Evolutionary conservation across 2,888 invertebrate species (phyloP).

Genomic region (Agrotis puta): DNA sequence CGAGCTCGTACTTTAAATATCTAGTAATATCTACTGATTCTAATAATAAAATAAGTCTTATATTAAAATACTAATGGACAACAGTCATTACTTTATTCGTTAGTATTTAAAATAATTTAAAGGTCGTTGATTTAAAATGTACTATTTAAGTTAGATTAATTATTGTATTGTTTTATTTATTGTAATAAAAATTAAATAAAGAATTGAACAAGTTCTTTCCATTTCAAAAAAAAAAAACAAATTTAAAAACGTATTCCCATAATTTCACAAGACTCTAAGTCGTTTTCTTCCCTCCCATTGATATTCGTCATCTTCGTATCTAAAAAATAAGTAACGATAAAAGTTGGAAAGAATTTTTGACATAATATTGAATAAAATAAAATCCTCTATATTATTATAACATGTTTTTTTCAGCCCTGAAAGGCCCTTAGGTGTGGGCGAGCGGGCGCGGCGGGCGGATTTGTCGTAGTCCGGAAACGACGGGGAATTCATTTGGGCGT

Average conservation of each 20-base stretch:
- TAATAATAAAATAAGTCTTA: neutral
- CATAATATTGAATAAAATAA: slow-evolving; percentile 9
- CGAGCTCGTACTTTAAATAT: no score
- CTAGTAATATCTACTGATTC: neutral
- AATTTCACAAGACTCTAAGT: neutral
- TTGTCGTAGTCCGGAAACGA: slow-evolving; percentile 89
- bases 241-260: neutral
- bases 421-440: slow-evolving; percentile 85
- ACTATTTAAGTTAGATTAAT: no score
- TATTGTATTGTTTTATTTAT: no score
- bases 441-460: slow-evolving; percentile 83
- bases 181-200: no score
- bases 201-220: no score
- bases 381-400: slow-evolving; percentile 11
- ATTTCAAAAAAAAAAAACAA: no score
- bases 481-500: slow-evolving; percentile 90
- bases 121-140: neutral
- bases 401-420: slow-evolving; percentile 74
- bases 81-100: neutral
- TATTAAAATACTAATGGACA: neutral
- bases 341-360: neutral
- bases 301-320: no score
- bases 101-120: neutral
- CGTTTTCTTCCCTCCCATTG: no score
- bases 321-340: no score